phyloP scores from a whole-genome alignment of 2,113 vertebrate species.

The Eulacestoma nigropectus region DNA sequence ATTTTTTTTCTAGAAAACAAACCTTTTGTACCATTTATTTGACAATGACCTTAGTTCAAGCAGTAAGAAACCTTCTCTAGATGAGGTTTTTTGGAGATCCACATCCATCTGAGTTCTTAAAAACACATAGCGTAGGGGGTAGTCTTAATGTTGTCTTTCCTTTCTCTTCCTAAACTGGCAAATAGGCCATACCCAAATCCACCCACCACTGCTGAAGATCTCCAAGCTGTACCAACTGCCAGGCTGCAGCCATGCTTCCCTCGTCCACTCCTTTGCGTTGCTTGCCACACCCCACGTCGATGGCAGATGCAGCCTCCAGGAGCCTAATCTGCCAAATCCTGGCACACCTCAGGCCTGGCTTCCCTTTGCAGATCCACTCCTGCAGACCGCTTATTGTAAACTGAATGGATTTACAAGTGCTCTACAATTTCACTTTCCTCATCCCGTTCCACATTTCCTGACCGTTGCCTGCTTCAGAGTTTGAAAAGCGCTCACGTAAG shows the following conservation, averaged over 20 bases:
- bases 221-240: not conserved
- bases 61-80: not conserved
- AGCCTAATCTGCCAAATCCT: not conserved
- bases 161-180: not conserved
- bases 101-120: fast-evolving
- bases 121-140: fast-evolving
- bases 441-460: not conserved
- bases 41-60: not conserved
- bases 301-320: not conserved
- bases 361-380: not conserved
- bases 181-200: not conserved
- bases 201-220: not conserved
- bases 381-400: not conserved
- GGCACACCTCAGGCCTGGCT: fast-evolving
- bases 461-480: not conserved
- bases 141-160: not conserved
- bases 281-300: fast-evolving
- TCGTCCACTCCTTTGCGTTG: fast-evolving
- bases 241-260: not conserved
- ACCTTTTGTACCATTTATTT: not conserved
- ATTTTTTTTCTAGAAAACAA: not conserved
- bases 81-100: not conserved
- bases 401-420: not conserved
- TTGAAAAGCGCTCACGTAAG: not conserved
- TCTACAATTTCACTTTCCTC: not conserved